phyloP scores from a whole-genome alignment of 2,797 vertebrate genomes.

The Molossus molossus region DNA sequence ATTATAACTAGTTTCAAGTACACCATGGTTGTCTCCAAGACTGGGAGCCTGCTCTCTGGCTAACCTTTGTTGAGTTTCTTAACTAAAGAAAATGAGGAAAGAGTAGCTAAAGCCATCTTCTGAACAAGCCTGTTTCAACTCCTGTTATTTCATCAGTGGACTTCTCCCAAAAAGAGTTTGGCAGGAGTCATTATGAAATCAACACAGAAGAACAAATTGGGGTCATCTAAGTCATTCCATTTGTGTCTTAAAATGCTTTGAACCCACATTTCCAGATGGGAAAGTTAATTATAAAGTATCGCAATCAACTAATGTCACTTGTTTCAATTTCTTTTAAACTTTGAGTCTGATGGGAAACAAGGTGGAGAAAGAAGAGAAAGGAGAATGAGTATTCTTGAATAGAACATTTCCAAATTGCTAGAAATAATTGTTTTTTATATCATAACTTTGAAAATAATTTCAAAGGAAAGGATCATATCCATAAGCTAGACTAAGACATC shows the following conservation, averaged over 20 bases:
- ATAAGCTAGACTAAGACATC: not conserved
- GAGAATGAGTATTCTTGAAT: not conserved
- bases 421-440: constrained; percentile 44
- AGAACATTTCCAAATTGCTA: not conserved
- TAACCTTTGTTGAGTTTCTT: constrained; percentile 15
- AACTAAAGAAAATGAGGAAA: constrained; percentile 21
- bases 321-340: constrained; percentile 25
- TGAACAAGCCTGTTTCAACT: constrained; percentile 64
- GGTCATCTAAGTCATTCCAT: constrained; percentile 70
- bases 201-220: constrained; percentile 67
- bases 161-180: constrained; percentile 61
- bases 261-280: constrained; percentile 41
- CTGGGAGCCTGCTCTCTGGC: not conserved
- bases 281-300: constrained; percentile 45
- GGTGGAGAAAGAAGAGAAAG: not conserved
- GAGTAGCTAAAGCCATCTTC: constrained; percentile 51
- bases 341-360: not conserved
- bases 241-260: constrained; percentile 37
- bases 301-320: constrained; percentile 16
- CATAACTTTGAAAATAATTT: constrained; percentile 39
- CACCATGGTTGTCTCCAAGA: not conserved
- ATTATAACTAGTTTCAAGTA: not conserved
- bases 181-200: constrained; percentile 68
- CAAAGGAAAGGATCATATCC: constrained; percentile 8
- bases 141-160: constrained; percentile 71